Evolutionary conservation across 2,888 invertebrate genomes (phyloP).

Genomic region (Rhagium mordax): DNA sequence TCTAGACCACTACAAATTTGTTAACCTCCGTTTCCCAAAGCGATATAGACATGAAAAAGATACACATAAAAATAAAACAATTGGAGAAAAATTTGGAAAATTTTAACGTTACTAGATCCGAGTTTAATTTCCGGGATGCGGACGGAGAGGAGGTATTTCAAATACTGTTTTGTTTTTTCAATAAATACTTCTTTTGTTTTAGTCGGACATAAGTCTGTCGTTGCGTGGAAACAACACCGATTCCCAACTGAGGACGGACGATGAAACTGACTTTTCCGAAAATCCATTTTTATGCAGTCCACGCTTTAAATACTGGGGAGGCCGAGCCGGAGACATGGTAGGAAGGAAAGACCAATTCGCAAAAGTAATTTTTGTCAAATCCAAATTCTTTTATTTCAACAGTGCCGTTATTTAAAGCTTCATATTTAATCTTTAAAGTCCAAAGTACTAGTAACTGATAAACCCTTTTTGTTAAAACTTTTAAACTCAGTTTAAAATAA

Average conservation of each 20-base stretch:
- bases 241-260: constrained; percentile 41
- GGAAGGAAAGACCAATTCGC: constrained; percentile 49
- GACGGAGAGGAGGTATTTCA: constrained; percentile 44
- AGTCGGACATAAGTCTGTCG: constrained; percentile 54
- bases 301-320: constrained; percentile 48
- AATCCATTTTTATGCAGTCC: constrained; percentile 48
- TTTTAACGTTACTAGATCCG: constrained; percentile 49
- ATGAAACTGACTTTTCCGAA: constrained; percentile 46
- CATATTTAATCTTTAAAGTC: no score
- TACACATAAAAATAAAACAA: constrained; percentile 61
- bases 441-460: no score
- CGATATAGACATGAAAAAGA: constrained; percentile 62
- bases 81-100: constrained; percentile 62
- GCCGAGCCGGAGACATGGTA: constrained; percentile 50
- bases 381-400: not conserved
- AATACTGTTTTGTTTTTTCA: not conserved
- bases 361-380: constrained; percentile 34
- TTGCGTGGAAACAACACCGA: constrained; percentile 42
- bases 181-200: constrained; percentile 10
- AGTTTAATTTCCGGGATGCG: constrained; percentile 33
- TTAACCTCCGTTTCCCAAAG: constrained; percentile 56
- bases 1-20: constrained; percentile 19
- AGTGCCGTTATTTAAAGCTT: no score
- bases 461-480: no score
- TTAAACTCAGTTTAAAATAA: no score